Base-by-base conservation (phyloP, 1,140 invertebrate species). In the Platyscapa corneri region DNA sequence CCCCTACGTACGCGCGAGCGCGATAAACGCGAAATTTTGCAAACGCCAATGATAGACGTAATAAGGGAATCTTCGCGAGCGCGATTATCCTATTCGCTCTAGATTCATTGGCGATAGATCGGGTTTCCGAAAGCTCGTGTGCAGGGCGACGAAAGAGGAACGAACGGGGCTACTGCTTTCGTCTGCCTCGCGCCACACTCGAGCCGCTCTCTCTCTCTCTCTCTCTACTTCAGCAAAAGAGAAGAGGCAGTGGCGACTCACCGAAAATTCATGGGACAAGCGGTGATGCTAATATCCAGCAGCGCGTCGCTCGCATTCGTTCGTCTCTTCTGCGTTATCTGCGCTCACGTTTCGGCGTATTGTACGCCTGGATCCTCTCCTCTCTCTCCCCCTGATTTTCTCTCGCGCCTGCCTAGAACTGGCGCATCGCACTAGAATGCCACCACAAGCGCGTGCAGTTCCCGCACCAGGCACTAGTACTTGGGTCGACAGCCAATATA, bases 261-360 rank as follows among this genome's bases (percentile, higher is more conserved):
- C 88, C 88, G 87, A 88, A 88, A 89, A 89, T 90, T 91, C 89
- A 90, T 90, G 89, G 88, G 88, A 88, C 88, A 86, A 88, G 85
- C 83, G 84, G 75, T 87, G 87, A 88, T 88, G 42, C 42, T 80
- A 84, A 56, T 79, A 79, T 79, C 64, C 56, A 76, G 39, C 32
- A 80, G 84, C 56, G 78, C 65, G 77, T 75, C 64, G 60, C 30
- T 87, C 76, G 87, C 78, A 79, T 84, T 79, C 56, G 79, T 65
- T 18, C 56, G 20, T 60, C 56, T 60, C 27, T 23, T 60, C 18
- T 2, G 49, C 70, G 37, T 74, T 74, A 74, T 42, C 39, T 42
- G 20, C 6, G 37, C 8, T 37, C 86, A 86, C 85, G 46, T 86
- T 84, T 86, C 65, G 56, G 39, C 56, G 56, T 60, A 23, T 60